These are phyloP conservation scores for Nematopogon swammerdamellus DNA, from an alignment of 2,888 invertebrate species.

Conservation along the genomic window DNA sequence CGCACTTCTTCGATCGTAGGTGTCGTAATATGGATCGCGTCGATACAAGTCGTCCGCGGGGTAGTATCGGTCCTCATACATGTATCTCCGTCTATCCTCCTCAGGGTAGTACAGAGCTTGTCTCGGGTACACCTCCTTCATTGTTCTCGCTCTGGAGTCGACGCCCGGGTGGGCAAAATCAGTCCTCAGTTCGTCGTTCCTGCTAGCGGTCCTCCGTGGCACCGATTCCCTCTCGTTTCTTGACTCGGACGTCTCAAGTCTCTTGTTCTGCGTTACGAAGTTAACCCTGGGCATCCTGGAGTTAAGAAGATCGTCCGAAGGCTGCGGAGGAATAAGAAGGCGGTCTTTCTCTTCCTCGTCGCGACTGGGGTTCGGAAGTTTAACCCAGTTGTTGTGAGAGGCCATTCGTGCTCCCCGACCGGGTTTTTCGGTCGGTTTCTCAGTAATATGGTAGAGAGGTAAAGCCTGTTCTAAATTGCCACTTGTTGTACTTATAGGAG, in stretches of 20 bases:
- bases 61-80: slow-evolving; percentile 34
- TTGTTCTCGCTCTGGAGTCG: slow-evolving; percentile 25
- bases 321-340: slow-evolving; percentile 49
- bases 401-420: slow-evolving; percentile 57
- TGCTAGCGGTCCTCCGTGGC: slow-evolving; percentile 27
- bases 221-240: slow-evolving; percentile 47
- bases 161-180: slow-evolving; percentile 46
- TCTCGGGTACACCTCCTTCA: slow-evolving; percentile 43
- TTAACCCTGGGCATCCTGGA: slow-evolving; percentile 63
- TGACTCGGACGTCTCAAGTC: slow-evolving; percentile 44
- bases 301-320: slow-evolving; percentile 52
- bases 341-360: slow-evolving; percentile 32
- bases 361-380: slow-evolving; percentile 49
- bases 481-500: slow-evolving; percentile 33
- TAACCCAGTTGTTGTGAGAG: slow-evolving; percentile 61
- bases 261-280: slow-evolving; percentile 63
- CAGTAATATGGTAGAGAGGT: slow-evolving; percentile 37
- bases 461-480: slow-evolving; percentile 25
- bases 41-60: slow-evolving; percentile 37
- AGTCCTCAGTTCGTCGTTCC: slow-evolving; percentile 35
- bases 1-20: slow-evolving; percentile 27
- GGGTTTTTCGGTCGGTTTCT: slow-evolving; percentile 46
- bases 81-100: slow-evolving; percentile 34
- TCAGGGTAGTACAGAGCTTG: slow-evolving; percentile 49
- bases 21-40: slow-evolving; percentile 40